Base-by-base conservation (phyloP, 2,888 invertebrate genomes). In the Lasioglossum zephyrum region DNA sequence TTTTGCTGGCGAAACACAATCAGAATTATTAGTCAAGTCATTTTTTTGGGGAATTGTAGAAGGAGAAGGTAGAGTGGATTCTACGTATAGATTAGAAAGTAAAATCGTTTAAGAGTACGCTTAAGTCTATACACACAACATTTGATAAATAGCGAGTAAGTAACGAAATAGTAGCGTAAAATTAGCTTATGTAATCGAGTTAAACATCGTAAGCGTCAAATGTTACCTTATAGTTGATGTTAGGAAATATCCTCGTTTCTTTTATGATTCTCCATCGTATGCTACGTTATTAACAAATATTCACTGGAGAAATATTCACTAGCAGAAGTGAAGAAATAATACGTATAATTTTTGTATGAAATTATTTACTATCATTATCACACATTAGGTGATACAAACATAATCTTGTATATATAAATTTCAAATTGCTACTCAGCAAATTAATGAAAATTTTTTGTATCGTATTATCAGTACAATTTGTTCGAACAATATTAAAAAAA, bases 201-300 rank as follows among this genome's bases (percentile, higher is more conserved):
- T 66, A 41, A 53, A 31, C 69, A 16, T 36, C 47, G 76, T 63
- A 31, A 47, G 76, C 44, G 22, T 18, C 76, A 63, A 81, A 81
- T 57, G 53, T 47, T 70, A 77, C 36, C n/a, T 60, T 57, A 22
- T 31, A 77, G 57, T n/a, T 76, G 8, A 13, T n/a, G 6, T n/a
- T 81, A 36, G 26, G 16, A 77, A 70, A 39, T 49, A n/a, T 8
- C 16, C 36, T 75, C 73, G 60, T 47, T 39, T 22, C 36, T 22
- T 26, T 49, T 74, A 74, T 4, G n/a, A 57, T 31, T 16, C 26
- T 18, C 2, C 63, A 66, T 66, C 36, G 11, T 60, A 13, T 66
- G 18, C 5, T 31, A 18, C 26, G 26, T 66, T 36, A 66, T 36
- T 66, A 66, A 66, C n/a, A 6, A 39, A 11, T 39, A 6, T 39